phyloP scores from a whole-genome alignment of 2,797 vertebrate species.

The Podargus strigoides region DNA sequence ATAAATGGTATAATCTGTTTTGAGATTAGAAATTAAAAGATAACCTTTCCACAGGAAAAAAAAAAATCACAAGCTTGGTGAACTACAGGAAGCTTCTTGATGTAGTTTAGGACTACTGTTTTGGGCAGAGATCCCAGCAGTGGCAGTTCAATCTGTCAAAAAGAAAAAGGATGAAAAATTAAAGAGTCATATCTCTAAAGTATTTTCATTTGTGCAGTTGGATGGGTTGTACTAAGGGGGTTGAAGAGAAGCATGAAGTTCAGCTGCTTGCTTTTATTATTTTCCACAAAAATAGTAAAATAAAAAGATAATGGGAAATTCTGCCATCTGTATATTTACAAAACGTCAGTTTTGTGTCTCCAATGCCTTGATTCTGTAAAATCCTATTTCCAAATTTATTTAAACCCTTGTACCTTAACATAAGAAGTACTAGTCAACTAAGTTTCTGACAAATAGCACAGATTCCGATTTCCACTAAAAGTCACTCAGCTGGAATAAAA shows the following conservation, averaged over 20 bases:
- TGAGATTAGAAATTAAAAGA: background rate
- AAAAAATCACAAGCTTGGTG: background rate
- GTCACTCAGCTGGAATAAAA: background rate
- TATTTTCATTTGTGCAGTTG: background rate
- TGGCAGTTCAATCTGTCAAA: background rate
- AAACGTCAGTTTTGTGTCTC: background rate
- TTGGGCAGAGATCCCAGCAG: background rate
- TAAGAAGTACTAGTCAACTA: background rate
- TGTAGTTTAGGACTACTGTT: background rate
- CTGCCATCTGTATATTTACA: background rate
- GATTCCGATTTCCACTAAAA: background rate
- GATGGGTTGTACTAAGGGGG: background rate
- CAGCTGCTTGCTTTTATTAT: background rate
- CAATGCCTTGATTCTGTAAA: background rate
- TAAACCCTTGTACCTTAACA: background rate
- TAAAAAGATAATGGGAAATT: background rate
- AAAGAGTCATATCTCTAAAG: background rate
- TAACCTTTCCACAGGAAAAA: background rate
- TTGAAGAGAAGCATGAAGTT: background rate
- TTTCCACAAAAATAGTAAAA: background rate
- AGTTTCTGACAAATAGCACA: background rate
- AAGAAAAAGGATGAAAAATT: background rate
- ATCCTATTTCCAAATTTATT: background rate
- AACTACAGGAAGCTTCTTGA: background rate
- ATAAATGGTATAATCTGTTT: background rate